Evolutionary conservation across 1,140 invertebrate species (phyloP), one percentile per base, ranked within the genome.

Genomic region (Conus ventricosus): DNA sequence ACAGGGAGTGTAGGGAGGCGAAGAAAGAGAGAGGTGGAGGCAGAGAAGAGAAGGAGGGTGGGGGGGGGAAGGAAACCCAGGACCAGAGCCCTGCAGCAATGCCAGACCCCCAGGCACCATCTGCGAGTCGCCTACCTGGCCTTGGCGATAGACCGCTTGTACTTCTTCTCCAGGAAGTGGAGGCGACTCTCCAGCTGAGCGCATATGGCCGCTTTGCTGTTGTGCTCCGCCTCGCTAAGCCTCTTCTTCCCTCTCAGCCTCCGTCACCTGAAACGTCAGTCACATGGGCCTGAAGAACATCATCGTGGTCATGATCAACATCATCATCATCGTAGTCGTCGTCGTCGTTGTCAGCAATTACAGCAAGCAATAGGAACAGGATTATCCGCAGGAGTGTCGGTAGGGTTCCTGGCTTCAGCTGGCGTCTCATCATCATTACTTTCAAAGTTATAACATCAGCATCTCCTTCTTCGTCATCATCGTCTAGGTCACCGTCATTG

Each of bases 211-310:
- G 98, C 97, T 91, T 96, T 97, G 90, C 96, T 96, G 92, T 97
- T 97, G 95, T 99, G 98, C 93, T 98, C 97, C 11, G 97, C 95
- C 87, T 98, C 97, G 94, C 97, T 97, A 91, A 97, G 97, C 23
- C 98, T 97, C 95, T 98, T 98, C 94, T 97, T n/a, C 96, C 92
- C 97, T 97, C 95, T 98, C 98, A 4, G 98, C 98, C 94, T 99
- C 98, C 97, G 97, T 98, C n/a, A 99, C 97, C 98, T 98, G 92
- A 60, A 95, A 81, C n/a, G n/a, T n/a, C n/a, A n/a, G n/a, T n/a
- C 78, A 81, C 67, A 71, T 71, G 5, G 20, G 5, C 67, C 5
- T 71, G 15, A 8, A 5, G 5, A 71, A 13, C 67, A 71, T 71
- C 67, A 71, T 71, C 67, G 20, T 71, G 8, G 20, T 20, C 67